Evolutionary conservation across 2,113 vertebrate species (phyloP).

Genomic region (Catharus minimus): DNA sequence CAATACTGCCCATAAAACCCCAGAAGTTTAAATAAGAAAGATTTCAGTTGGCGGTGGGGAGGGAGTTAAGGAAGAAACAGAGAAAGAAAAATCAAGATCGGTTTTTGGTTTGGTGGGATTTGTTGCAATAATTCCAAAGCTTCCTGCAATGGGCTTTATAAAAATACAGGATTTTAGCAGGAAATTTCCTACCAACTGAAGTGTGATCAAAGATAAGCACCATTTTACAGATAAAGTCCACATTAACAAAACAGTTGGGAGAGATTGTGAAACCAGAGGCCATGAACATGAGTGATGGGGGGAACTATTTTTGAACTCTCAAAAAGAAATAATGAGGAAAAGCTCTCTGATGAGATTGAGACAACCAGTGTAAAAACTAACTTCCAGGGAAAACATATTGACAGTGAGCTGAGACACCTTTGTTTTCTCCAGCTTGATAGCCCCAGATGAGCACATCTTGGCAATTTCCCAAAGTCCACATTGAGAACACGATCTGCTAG

Average conservation of each 20-base stretch:
- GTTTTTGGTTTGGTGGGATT: rapidly evolving
- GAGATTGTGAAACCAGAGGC: neutral
- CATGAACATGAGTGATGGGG: neutral
- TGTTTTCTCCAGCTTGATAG: neutral
- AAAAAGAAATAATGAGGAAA: neutral
- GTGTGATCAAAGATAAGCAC: neutral
- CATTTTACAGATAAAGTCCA: neutral
- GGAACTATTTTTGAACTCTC: neutral
- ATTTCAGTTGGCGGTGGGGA: rapidly evolving
- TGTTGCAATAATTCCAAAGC: neutral
- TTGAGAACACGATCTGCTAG: neutral
- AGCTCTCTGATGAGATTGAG: neutral
- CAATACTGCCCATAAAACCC: neutral
- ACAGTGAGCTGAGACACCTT: neutral
- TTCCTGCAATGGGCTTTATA: neutral
- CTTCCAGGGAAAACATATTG: neutral
- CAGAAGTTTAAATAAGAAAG: neutral
- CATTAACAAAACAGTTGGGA: neutral
- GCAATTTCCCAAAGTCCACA: neutral
- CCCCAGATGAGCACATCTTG: neutral
- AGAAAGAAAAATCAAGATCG: neutral
- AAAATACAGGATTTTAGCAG: neutral
- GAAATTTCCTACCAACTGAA: neutral
- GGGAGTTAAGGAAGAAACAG: neutral
- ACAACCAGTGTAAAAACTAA: neutral